Evolutionary conservation across 2,113 vertebrate genomes (phyloP).

Genomic region (Colinus virginianus): DNA sequence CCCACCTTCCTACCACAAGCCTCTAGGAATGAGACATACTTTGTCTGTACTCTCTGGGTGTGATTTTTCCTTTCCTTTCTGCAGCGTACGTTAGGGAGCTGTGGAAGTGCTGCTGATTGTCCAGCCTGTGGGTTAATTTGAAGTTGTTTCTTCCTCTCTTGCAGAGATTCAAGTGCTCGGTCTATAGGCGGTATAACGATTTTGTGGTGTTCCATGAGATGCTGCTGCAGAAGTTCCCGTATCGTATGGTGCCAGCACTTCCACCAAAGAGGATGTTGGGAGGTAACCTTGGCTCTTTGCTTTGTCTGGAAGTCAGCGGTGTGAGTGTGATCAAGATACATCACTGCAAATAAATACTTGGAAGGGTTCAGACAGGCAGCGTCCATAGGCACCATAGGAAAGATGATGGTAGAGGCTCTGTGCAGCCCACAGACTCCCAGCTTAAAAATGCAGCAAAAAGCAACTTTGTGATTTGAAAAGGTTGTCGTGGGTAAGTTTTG

Average conservation of each 20-base stretch:
- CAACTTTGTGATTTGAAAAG: neutral
- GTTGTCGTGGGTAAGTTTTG: neutral
- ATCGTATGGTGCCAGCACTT: slow-evolving; percentile 92
- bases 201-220: slow-evolving; percentile 96
- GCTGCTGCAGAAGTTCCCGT: slow-evolving; percentile 92
- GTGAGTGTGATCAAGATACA: rapidly evolving
- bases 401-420: neutral
- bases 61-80: neutral
- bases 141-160: neutral
- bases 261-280: slow-evolving; percentile 95
- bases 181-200: slow-evolving; percentile 93
- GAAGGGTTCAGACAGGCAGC: neutral
- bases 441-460: neutral
- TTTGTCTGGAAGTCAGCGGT: rapidly evolving
- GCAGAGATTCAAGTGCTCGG: slow-evolving; percentile 89
- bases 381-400: neutral
- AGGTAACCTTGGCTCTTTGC: slow-evolving; percentile 78
- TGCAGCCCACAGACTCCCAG: neutral
- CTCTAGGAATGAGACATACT: neutral
- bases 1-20: neutral
- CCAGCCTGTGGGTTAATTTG: neutral
- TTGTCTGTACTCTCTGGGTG: rapidly evolving
- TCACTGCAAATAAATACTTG: neutral
- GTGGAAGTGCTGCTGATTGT: neutral
- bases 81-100: rapidly evolving